A percentile compares a stretch with the other conserved stretches of the same genome.
Evolutionary conservation across 2,797 vertebrate species (phyloP).

Genomic region (Octomys mimax): DNA sequence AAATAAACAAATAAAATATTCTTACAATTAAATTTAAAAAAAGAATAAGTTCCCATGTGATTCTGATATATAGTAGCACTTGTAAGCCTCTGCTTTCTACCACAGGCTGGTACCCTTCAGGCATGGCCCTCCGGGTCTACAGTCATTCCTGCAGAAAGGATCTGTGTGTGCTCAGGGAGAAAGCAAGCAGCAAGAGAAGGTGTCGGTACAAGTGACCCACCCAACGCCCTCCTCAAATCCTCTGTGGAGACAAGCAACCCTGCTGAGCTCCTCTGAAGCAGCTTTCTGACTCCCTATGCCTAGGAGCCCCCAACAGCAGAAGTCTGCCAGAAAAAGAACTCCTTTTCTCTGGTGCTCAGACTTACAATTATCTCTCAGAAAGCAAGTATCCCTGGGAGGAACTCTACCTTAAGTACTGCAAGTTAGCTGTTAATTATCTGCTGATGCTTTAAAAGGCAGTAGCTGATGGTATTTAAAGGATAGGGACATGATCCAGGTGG

Average conservation of each 20-base stretch:
- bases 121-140: neutral
- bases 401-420: neutral
- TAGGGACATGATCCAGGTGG: neutral
- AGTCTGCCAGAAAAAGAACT: neutral
- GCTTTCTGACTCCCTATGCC: neutral
- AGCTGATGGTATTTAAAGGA: neutral
- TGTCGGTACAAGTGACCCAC: neutral
- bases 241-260: neutral
- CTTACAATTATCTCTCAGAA: neutral
- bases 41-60: neutral
- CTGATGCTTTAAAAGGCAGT: conserved; percentile 28
- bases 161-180: neutral
- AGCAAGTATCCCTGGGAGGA: neutral
- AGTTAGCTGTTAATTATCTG: neutral
- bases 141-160: neutral
- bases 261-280: neutral
- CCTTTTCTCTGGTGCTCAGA: neutral
- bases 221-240: neutral
- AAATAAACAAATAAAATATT: too few relatives aligned
- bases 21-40: too few relatives aligned
- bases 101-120: neutral
- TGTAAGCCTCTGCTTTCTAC: neutral
- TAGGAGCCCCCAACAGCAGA: neutral
- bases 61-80: neutral
- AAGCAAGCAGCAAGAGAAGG: neutral